Base-by-base conservation (phyloP, 2,113 vertebrate species). In the Euleptes europaea region DNA sequence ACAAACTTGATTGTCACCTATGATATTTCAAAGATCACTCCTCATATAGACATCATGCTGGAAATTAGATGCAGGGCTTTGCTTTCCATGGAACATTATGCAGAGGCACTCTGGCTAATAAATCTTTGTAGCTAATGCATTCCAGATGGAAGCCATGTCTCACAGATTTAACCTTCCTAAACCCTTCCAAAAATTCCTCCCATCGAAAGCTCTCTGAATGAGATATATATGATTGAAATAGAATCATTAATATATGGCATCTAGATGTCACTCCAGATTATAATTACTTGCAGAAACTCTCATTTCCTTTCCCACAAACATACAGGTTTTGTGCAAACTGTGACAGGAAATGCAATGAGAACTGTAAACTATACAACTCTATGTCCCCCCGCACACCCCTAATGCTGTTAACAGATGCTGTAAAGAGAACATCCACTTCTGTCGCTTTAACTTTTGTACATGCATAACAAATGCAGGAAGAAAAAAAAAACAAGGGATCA, bases 101-200 rank as follows among this genome's bases (percentile, higher is more conserved):
- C 97, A 96, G 96, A 96, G 95, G 93, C 96, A 97, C 96, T 96
- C 95, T 94, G 94, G 96, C 94, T 98, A 98, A 98, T 98, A 97
- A 97, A 98, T 98, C 97, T 97, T 96, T 96, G 95, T 89, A 95
- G 97, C 95, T 97, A 98, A 98, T 97, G 96, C 95, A 97, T 97
- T 98, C 97, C 98, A 98, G 97, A 98, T 98, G 97, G 98, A 97
- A 97, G 97, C 97, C 96, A 97, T 95, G 96, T 97, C 96, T 97
- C 95, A 92, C 95, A 95, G 96, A 97, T 98, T 98, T 97, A 98
- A 98, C 97, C 97, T 98, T 97, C 97, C 95, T 97, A 97, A 97
- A 98, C 95, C 96, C 97, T 97, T 97, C 97, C 97, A 97, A 96
- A 96, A 97, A 96, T 96, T 95, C 96, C 96, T 97, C 96, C 96